phyloP scores from a whole-genome alignment of 2,113 vertebrate species.

The Glareola pratincola region DNA sequence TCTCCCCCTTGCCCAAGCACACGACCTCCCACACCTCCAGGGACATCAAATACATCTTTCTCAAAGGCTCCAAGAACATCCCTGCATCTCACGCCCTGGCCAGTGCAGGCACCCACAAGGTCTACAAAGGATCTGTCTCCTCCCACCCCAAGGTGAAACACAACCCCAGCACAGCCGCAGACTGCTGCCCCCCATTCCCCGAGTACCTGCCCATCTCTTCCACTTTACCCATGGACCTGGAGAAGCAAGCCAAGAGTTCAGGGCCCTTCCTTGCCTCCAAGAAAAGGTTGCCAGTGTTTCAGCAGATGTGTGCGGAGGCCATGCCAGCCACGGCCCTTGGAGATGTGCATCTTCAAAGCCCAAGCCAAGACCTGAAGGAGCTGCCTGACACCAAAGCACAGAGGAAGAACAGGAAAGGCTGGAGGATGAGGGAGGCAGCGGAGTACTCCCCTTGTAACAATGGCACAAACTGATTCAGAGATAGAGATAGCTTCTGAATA shows the following conservation, averaged over 20 bases:
- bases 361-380: background rate
- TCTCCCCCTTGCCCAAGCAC: rapidly evolving
- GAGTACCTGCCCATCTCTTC: background rate
- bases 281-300: conserved; percentile 35
- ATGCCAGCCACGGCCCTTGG: no score
- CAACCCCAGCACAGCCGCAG: background rate
- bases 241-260: background rate
- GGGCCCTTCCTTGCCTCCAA: background rate
- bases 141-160: background rate
- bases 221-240: background rate
- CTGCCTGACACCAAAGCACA: rapidly evolving
- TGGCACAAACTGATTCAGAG: background rate
- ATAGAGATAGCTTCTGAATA: background rate
- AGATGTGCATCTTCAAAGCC: background rate
- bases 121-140: background rate
- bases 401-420: background rate
- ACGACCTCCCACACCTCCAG: background rate
- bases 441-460: background rate
- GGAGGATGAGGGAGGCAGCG: background rate
- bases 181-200: rapidly evolving
- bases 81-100: rapidly evolving
- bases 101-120: rapidly evolving
- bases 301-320: conserved; percentile 1
- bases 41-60: conserved; percentile 40
- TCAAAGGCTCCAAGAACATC: conserved; percentile 31